Base-by-base conservation (phyloP, 1,140 invertebrate species). In the Dufourea novaeangliae region DNA sequence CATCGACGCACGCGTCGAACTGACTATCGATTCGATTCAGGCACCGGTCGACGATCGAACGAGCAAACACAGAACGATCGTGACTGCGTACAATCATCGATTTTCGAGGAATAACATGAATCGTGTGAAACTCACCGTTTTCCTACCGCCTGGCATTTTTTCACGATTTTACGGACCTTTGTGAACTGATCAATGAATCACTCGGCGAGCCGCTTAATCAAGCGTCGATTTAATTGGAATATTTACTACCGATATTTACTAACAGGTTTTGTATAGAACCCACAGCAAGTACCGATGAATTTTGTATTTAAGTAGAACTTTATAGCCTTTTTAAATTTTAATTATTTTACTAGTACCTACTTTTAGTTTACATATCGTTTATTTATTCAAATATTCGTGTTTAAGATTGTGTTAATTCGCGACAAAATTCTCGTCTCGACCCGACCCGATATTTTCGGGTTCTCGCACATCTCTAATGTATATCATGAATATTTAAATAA, bases 1-100 rank as follows among this genome's bases (percentile, higher is more conserved):
- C 37, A 71, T 71, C 54, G 12, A 44, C 54, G 6, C 11, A 44
- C 54, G 6, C 11, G 20, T 10, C 25, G 7, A 11, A 57, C 17
- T 39, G 11, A 14, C 39, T n/a, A 57, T 70, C 52, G 37, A 57
- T 70, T 44, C n/a, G 41, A 44, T 44, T 59, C 29, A 17, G 20
- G 20, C n/a, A 46, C 44, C 46, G 20, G 32, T 3, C 8, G 37
- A 22, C 44, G 27, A 67, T 57, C 27, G 34, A 41, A 11, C 17
- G 22, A 20, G 27, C 27, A 66, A 56, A 41, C 34, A 37, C 41
- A 4, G 29, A 70, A 70, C 20, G 52, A 41, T 4, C 25, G 25
- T 29, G 11, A 17, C 5, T 34, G 56, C 6, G 27, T 14, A 12
- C 14, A 57, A 69, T 57, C 54, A 52, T 67, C 46, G n/a, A 67